Percentiles rank a stretch among this genome's conserved stretches.
These are phyloP conservation scores for Cheilosia vernalis DNA, from an alignment of 2,888 invertebrate genomes.

Conservation along the genomic window DNA sequence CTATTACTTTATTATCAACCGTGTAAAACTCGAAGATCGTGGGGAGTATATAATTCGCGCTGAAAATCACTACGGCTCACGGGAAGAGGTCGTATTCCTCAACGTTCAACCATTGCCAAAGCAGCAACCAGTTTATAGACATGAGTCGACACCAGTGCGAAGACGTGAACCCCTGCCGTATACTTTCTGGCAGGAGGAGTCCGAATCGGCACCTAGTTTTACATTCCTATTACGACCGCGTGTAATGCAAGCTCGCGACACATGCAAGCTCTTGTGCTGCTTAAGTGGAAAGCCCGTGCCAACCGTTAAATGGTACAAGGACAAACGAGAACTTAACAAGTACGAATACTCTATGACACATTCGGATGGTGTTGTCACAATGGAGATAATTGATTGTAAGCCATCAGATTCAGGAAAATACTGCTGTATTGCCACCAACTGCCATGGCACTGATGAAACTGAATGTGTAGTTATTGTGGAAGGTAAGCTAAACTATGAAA, in stretches of 20 bases:
- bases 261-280: constrained; percentile 98
- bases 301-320: constrained; percentile 96
- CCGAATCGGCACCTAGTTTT: constrained; percentile 97
- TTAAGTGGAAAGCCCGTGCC: constrained; percentile 97
- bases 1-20: constrained; percentile 98
- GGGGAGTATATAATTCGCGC: constrained; percentile 99
- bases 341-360: constrained; percentile 95
- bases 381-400: constrained; percentile 97
- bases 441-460: constrained; percentile 97
- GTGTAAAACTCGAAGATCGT: constrained; percentile 96
- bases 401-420: constrained; percentile 98
- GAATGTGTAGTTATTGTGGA: constrained; percentile 97
- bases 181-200: constrained; percentile 96
- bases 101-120: constrained; percentile 92
- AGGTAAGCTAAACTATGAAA: constrained; percentile 85
- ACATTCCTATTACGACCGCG: constrained; percentile 99
- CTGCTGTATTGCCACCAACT: constrained; percentile 95
- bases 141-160: constrained; percentile 88
- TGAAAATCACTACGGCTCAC: constrained; percentile 97
- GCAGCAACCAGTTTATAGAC: constrained; percentile 84
- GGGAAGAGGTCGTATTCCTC: constrained; percentile 98
- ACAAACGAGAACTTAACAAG: constrained; percentile 94
- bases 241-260: constrained; percentile 97
- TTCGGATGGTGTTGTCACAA: constrained; percentile 97
- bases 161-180: constrained; percentile 93